Conservation (phyloP, 2,888 invertebrate species). For the Leucophenga maculata region DNA sequence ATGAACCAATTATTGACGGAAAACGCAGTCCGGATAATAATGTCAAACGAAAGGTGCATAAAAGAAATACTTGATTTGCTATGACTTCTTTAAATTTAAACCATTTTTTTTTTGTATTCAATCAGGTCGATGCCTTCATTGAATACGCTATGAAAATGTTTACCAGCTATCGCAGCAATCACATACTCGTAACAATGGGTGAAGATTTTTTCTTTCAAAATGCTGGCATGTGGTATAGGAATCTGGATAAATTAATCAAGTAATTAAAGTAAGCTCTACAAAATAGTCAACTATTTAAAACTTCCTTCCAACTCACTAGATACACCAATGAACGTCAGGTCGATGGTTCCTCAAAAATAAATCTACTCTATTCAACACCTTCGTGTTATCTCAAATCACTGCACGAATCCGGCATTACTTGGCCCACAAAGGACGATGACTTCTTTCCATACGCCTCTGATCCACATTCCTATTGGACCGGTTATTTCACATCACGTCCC, state of each 20-base stretch:
- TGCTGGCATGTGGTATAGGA: conserved; percentile 84
- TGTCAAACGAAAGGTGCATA: conserved; percentile 80
- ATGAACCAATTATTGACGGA: conserved; percentile 91
- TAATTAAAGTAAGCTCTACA: conserved; percentile 71
- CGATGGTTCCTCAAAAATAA: conserved; percentile 77
- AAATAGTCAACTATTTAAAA: neutral
- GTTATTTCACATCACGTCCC: conserved; percentile 88
- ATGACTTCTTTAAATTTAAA: neutral
- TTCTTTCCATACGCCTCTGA: conserved; percentile 94
- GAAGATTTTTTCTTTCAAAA: conserved; percentile 91
- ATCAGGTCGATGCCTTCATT: conserved; percentile 76
- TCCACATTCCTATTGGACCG: conserved; percentile 93
- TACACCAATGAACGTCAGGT: conserved; percentile 78
- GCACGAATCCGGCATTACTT: conserved; percentile 78
- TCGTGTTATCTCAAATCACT: conserved; percentile 88
- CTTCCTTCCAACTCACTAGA: conserved; percentile 67
- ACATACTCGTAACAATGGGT: conserved; percentile 93
- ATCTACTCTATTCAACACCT: conserved; percentile 89
- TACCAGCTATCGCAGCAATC: conserved; percentile 77
- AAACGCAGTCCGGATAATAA: conserved; percentile 85
- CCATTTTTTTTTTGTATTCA: neutral
- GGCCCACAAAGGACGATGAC: conserved; percentile 85
- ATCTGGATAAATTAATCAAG: conserved; percentile 90
- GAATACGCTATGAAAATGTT: conserved; percentile 75
- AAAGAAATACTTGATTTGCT: neutral